phyloP scores from a whole-genome alignment of 2,113 vertebrate species.

The Plectropomus leopardus region DNA sequence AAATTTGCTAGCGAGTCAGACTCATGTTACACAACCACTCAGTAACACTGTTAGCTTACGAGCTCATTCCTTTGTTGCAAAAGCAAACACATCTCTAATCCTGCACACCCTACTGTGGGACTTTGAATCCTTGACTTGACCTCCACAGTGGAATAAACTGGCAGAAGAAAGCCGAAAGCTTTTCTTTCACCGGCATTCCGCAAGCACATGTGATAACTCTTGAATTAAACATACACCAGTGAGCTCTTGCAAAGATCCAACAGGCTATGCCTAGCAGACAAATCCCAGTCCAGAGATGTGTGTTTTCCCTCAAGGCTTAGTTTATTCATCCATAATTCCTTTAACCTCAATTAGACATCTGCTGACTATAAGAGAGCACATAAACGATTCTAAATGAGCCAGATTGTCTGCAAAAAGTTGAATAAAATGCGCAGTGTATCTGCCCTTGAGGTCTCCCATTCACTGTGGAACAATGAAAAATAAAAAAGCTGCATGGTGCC shows the following conservation, averaged over 20 bases:
- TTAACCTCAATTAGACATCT: constrained; percentile 81
- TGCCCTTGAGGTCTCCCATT: constrained; percentile 53
- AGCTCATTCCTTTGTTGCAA: constrained; percentile 36
- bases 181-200: constrained; percentile 42
- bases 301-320: constrained; percentile 71
- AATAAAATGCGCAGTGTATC: constrained; percentile 39
- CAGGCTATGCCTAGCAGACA: constrained; percentile 51
- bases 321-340: constrained; percentile 77
- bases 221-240: constrained; percentile 71
- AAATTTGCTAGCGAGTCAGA: constrained; percentile 9
- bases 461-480: constrained; percentile 50
- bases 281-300: constrained; percentile 60
- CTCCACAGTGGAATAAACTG: constrained; percentile 44
- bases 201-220: constrained; percentile 43
- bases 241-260: constrained; percentile 51
- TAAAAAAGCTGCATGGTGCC: constrained; percentile 23
- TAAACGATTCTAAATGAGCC: constrained; percentile 65
- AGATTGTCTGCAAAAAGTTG: constrained; percentile 51
- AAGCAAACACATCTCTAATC: constrained; percentile 41
- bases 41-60: constrained; percentile 21
- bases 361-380: constrained; percentile 65
- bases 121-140: constrained; percentile 56
- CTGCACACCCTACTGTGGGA: not conserved
- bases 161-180: constrained; percentile 36
- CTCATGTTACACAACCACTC: constrained; percentile 42